Base-by-base conservation (phyloP, 2,113 vertebrate species). In the Notiomystis cincta region DNA sequence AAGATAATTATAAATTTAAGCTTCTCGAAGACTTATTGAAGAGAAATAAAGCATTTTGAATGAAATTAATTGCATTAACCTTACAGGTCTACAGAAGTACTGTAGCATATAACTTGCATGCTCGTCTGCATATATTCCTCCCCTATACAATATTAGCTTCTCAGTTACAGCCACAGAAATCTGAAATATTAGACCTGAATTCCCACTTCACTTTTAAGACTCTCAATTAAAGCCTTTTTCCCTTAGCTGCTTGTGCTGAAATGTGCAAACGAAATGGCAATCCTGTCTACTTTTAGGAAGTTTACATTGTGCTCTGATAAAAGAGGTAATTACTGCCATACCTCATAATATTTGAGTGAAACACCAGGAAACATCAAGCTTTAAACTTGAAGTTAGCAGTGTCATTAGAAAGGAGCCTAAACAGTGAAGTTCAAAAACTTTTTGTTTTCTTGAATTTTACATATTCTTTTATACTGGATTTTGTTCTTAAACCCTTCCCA, bases 131-230 rank as follows among this genome's bases (percentile, higher is more conserved):
- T 69, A 60, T 4, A 65, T 21, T 44, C 1, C 28, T 20, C 42
- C n/a, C 50, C 24, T 33, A 37, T 9, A 70, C 31, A 72, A 51
- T 30, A 64, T 60, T 30, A 62, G 56, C 82, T 90, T 93, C 79
- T 90, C 75, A 86, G 21, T 88, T 83, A 94, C 69, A 95, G 56
- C 54, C 86, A 89, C 80, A 95, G 88, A 88, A 95, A 73, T 78
- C 50, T 80, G 40, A 87, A 83, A 20, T 24, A 82, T 69, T 92
- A 80, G 51, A 76, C 54, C 45, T 62, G 64, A 90, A 96, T 88
- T 95, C 75, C 75, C 76, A 66, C 40, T 77, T 81, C 58, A 75
- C 70, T 92, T 62, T 81, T 72, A 92, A 90, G 42, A 27, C 42
- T 87, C 61, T 53, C n/a, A 53, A 8, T 80, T 86, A 77, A 92